Evolutionary conservation across 2,113 vertebrate species (phyloP).

Genomic region (Petromus typicus): DNA sequence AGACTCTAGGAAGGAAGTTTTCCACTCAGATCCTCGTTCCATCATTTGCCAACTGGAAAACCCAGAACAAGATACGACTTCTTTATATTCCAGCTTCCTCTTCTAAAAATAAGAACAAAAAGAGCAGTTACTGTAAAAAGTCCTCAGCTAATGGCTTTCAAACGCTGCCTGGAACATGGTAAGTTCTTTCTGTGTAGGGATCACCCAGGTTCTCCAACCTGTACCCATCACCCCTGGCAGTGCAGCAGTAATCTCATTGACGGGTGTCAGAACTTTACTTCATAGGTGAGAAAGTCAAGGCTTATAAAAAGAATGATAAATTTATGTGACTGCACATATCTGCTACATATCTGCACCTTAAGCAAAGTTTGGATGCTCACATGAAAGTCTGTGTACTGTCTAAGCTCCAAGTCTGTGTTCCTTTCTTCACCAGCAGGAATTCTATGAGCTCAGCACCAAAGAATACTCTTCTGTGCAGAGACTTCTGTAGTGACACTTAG

Average conservation of each 20-base stretch:
- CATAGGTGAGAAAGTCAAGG: neutral
- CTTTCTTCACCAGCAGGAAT: neutral
- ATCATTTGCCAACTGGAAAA: neutral
- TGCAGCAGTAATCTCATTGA: neutral
- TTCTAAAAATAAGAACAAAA: neutral
- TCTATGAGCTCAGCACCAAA: neutral
- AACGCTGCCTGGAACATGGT: neutral
- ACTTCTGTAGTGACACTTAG: neutral
- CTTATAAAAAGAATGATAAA: neutral
- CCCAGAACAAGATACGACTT: neutral
- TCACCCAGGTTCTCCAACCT: fast-evolving
- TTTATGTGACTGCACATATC: neutral
- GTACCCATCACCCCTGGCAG: fast-evolving
- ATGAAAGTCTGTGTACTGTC: neutral
- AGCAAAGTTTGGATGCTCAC: neutral
- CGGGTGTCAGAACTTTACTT: neutral
- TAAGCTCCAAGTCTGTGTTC: neutral
- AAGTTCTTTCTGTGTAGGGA: neutral
- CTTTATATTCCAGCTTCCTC: neutral
- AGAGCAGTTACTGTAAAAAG: neutral
- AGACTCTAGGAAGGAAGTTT: neutral
- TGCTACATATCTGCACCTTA: neutral
- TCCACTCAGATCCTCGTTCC: neutral
- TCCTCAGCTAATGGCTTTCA: neutral
- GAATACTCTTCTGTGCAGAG: neutral